A percentile compares a stretch with the other conserved stretches of the same genome.
These are phyloP conservation scores for Alces alces DNA, from an alignment of 2,113 vertebrate genomes.

Conservation along the genomic window DNA sequence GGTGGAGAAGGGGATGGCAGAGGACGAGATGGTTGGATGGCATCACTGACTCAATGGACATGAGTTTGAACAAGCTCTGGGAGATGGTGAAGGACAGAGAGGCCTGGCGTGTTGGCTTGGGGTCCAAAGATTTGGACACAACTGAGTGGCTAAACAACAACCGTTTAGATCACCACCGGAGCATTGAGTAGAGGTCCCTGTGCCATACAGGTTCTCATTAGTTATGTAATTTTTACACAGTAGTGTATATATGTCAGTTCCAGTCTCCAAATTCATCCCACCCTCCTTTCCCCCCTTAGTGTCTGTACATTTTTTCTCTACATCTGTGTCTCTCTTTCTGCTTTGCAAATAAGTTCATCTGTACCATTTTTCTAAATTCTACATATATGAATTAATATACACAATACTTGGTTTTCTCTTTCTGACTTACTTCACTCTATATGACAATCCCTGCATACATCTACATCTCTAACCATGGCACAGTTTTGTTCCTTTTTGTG, in stretches of 20 bases:
- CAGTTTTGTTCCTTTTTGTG: neutral
- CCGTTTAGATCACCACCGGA: neutral
- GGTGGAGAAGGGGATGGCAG: neutral
- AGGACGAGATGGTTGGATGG: neutral
- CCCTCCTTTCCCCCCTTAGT: neutral
- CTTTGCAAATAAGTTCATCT: neutral
- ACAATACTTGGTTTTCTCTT: neutral
- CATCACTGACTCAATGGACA: neutral
- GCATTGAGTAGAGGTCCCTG: neutral
- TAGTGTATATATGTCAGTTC: neutral
- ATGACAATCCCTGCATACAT: neutral
- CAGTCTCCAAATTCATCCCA: neutral
- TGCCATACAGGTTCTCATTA: neutral
- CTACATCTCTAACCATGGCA: neutral
- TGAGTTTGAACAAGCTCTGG: neutral
- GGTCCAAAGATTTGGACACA: neutral
- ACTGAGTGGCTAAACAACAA: neutral
- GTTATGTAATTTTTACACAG: neutral
- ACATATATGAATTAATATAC: neutral
- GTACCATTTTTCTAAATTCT: neutral
- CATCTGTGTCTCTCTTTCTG: neutral
- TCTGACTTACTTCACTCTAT: neutral
- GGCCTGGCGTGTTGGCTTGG: too few species aligned
- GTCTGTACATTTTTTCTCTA: neutral
- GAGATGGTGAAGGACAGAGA: neutral